Evolutionary conservation across 2,113 vertebrate genomes (phyloP), one percentile per base, ranked within the genome.

Genomic region (Cavia aperea): DNA sequence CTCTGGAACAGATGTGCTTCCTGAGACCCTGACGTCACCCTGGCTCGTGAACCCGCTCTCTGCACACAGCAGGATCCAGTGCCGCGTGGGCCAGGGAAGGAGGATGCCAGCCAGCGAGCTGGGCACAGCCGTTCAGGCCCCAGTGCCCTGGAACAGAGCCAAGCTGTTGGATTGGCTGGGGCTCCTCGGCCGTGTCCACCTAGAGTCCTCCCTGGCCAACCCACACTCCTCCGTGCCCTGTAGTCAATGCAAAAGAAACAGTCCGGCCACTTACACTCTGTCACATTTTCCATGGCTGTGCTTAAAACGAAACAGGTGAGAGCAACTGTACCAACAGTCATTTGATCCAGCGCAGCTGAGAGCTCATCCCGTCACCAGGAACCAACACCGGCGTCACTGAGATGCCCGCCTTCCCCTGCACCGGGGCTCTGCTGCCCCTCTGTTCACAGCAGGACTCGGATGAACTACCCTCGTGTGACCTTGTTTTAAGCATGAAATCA

Each of bases 51-150:
- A 43, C 29, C 8, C 13, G 2, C 8, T 2, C 4, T 62, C 10
- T 0, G 31, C 60, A n/a, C 15, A 0, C 0, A 4, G 65, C 43
- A 10, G 3, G 19, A 1, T 1, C 75, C 79, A 21, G 54, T 54
- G 0, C 2, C 16, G 8, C 72, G 19, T 3, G 10, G 46, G 5
- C 89, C 0, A 70, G 2, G 0, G 51, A 39, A 29, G 43, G 62
- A 62, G 26, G 10, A 1, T 60, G 11, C 46, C 7, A 12, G 81
- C 68, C 81, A 24, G 65, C 7, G 0, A 46, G 23, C 43, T 29
- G 43, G 39, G 72, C 5, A 43, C 70, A n/a, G 68, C 68, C 3
- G 8, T 39, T 18, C 36, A n/a, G 68, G n/a, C 36, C 36, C 26
- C 10, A 9, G 62, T 29, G 62, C 62, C 26, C 62, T 63, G 16